Conservation (phyloP, 2,797 vertebrate genomes). For the Rhinogobio ventralis region DNA sequence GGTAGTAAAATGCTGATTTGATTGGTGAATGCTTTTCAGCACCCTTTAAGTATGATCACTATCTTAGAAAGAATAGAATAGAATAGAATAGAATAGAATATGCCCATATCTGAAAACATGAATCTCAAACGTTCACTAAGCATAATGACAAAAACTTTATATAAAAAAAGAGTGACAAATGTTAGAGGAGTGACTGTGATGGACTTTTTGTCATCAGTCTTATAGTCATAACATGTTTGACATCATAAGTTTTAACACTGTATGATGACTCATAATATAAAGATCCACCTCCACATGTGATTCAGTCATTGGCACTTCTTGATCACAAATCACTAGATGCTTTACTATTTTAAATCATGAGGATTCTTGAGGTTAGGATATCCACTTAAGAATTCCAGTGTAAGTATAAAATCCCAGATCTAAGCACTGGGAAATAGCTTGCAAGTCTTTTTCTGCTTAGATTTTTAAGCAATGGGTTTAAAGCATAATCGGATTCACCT, state of each 20-base stretch:
- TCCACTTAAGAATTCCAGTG: neutral
- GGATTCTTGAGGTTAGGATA: neutral
- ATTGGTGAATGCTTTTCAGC: conserved; percentile 25
- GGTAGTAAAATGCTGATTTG: conserved; percentile 43
- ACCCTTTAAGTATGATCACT: conserved; percentile 2
- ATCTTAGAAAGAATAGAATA: neutral
- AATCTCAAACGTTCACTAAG: neutral
- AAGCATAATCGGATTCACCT: neutral
- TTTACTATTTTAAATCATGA: conserved; percentile 13
- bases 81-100: neutral
- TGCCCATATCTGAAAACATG: neutral
- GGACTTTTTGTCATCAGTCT: conserved; percentile 1
- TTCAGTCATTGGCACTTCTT: conserved; percentile 44
- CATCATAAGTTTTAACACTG: conserved; percentile 34
- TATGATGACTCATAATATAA: conserved; percentile 50
- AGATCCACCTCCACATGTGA: conserved; percentile 42
- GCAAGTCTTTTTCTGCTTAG: neutral
- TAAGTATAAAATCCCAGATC: neutral
- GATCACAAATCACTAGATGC: conserved; percentile 41
- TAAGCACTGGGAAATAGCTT: neutral
- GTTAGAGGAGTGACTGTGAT: neutral
- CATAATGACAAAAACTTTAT: conserved; percentile 5
- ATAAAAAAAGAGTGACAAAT: conserved; percentile 8
- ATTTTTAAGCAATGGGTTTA: conserved; percentile 3
- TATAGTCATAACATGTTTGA: conserved; percentile 36